Conservation (phyloP, 2,113 vertebrate species). For the Bombycilla garrulus region DNA sequence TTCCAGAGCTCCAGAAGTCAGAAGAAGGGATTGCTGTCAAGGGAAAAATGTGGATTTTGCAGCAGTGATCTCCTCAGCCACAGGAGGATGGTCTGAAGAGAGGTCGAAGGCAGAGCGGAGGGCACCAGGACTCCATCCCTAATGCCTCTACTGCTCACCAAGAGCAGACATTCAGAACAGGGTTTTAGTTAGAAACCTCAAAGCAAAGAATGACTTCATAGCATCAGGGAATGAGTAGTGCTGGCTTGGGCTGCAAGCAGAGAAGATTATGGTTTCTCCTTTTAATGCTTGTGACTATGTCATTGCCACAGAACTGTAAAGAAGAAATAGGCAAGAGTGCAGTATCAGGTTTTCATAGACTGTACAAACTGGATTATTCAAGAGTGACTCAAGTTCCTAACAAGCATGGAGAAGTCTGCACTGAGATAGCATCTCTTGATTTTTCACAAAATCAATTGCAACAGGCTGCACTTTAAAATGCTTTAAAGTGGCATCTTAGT, state of each 20-base stretch:
- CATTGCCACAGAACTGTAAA: slow-evolving; percentile 53
- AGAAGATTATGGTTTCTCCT: slow-evolving; percentile 55
- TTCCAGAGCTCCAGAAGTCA: not conserved
- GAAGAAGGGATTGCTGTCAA: not conserved
- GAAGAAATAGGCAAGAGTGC: slow-evolving; percentile 33
- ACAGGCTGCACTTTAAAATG: not conserved
- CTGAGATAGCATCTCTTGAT: slow-evolving; percentile 9
- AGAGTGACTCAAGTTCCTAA: slow-evolving; percentile 36
- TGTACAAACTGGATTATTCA: slow-evolving; percentile 58
- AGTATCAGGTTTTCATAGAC: slow-evolving; percentile 54
- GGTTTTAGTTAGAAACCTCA: slow-evolving; percentile 14
- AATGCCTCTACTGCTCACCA: not conserved
- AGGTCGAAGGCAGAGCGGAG: not conserved
- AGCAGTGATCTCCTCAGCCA: not conserved
- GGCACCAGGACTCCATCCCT: not conserved
- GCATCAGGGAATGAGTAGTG: slow-evolving; percentile 29
- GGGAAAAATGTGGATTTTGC: not conserved
- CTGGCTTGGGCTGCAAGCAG: slow-evolving; percentile 29
- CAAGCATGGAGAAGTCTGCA: slow-evolving; percentile 8
- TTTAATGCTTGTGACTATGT: slow-evolving; percentile 45
- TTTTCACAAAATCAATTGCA: slow-evolving; percentile 28
- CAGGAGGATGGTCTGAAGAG: not conserved
- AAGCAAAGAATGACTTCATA: slow-evolving; percentile 54
- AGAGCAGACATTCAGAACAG: not conserved
- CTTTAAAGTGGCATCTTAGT: rapidly evolving